Base-by-base conservation (phyloP, 2,797 vertebrate genomes). In the Gallinago solitaria region DNA sequence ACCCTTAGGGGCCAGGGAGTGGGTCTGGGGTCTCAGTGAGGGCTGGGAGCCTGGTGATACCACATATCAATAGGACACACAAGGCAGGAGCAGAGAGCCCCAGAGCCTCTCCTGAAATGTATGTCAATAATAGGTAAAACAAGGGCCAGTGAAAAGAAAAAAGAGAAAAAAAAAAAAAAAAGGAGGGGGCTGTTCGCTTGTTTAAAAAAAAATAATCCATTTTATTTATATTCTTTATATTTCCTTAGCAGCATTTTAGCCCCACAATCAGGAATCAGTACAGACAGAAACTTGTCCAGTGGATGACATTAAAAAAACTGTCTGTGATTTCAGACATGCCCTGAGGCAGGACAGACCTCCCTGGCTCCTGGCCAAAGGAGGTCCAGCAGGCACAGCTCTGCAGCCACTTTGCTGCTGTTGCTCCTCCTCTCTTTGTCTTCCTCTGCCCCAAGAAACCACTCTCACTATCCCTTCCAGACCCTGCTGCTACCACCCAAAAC, bases 331-430 rank as follows among this genome's bases (percentile, higher is more conserved):
- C 43, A 74, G 69, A 32, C 35, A 10, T 2, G 25, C 8, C n/a
- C 16, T 0, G 0, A 39, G 79, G 59, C 54, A 85, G 57, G n/a
- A 47, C 53, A 51, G 75, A 27, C 9, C 16, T 75, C 43, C 20
- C 0, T 0, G 41, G 28, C 25, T 73, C 35, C 8, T 0, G 0
- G 53, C 18, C 0, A 0, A 24, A 48, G 61, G 33, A 27, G 33
- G 5, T 39, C 23, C 23, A 5, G 39, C 50, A 89, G 56, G 39
- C 13, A 54, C 3, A 11, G 27, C 50, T 60, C 63, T 77, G 54
- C 39, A 83, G n/a, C 16, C 10, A 6, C 41, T 75, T 54, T 10
- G 24, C 28, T 78, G 48, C 74, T 47, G 27, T 12, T 73, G 35
- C 16, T 75, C 35, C 19, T 82, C 75, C 24, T 64, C 21, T 53